Evolutionary conservation across 2,797 vertebrate species (phyloP), one percentile per base, ranked within the genome.

Genomic region (Ptychadena robeensis): DNA sequence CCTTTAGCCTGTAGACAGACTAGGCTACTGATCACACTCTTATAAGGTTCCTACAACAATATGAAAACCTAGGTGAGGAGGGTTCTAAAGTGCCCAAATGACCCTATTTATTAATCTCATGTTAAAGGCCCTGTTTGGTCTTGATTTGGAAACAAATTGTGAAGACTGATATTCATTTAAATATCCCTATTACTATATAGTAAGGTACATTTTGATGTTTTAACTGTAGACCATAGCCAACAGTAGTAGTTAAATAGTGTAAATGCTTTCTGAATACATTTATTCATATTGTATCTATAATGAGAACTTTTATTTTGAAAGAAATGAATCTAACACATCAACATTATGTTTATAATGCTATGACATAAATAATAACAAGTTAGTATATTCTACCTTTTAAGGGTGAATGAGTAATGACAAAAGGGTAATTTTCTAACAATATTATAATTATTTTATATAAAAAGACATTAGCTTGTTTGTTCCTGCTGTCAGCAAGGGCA

Each of bases 361-460:
- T n/a, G 63, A 15, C 63, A 65, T 31, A 64, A 9, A 53, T 0
- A 66, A 34, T 22, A 15, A 32, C 18, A 66, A 14, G 31, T 30
- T 65, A 32, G 14, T 32, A 32, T 65, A 18, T 65, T 9, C 30
- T 6, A 34, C 30, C 34, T 32, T 34, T 0, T 14, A 8, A 66
- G 31, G 30, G 15, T 66, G 15, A 66, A 34, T 18, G 15, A 15
- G 32, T 8, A 18, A 0, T 34, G 30, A 2, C 18, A 66, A 66
- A 66, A 5, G 14, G 7, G 32, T 66, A 34, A 66, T 9, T 34
- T n/a, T 32, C 12, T 22, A 1, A 32, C 14, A 66, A 34, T 34
- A 66, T 34, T 9, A 32, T 66, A 66, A 65, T 66, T 66, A 66
- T 66, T 66, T 66, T 30, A 66, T 2, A 34, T 66, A 66, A 66